phyloP scores from a whole-genome alignment of 2,797 vertebrate genomes.

The Sebastiscus tertius region DNA sequence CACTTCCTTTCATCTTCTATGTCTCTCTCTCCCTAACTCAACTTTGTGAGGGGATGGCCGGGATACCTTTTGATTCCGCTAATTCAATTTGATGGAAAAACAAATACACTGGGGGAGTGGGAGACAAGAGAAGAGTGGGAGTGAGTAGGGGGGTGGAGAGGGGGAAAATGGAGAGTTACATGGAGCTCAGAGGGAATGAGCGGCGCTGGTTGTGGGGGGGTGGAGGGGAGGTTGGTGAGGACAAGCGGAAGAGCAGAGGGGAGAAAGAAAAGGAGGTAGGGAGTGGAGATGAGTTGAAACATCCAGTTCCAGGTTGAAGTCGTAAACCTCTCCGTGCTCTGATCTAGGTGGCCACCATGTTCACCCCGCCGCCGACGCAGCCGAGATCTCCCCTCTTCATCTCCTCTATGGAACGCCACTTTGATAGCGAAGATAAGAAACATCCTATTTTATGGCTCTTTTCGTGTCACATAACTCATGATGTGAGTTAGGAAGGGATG shows the following conservation, averaged over 20 bases:
- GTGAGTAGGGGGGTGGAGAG: conserved; percentile 28
- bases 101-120: conserved; percentile 81
- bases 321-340: conserved; percentile 81
- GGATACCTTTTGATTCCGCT: conserved; percentile 87
- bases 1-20: conserved; percentile 83
- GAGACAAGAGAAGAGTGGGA: conserved; percentile 75
- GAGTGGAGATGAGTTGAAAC: conserved; percentile 74
- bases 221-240: conserved; percentile 36
- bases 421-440: conserved; percentile 70
- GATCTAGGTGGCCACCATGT: conserved; percentile 81
- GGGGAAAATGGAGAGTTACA: conserved; percentile 51
- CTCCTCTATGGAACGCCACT: conserved; percentile 56
- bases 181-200: conserved; percentile 31
- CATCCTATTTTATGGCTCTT: conserved; percentile 67
- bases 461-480: conserved; percentile 61
- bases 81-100: conserved; percentile 90
- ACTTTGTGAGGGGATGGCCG: conserved; percentile 80
- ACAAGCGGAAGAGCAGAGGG: conserved; percentile 53
- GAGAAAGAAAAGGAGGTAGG: conserved; percentile 66
- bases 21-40: conserved; percentile 83
- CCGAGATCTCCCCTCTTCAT: conserved; percentile 53
- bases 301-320: conserved; percentile 79
- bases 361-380: conserved; percentile 59
- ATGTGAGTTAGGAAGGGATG: conserved; percentile 33
- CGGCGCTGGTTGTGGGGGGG: neutral